Evolutionary conservation across 1,140 invertebrate genomes (phyloP).

Genomic region (Bombus superbus): DNA sequence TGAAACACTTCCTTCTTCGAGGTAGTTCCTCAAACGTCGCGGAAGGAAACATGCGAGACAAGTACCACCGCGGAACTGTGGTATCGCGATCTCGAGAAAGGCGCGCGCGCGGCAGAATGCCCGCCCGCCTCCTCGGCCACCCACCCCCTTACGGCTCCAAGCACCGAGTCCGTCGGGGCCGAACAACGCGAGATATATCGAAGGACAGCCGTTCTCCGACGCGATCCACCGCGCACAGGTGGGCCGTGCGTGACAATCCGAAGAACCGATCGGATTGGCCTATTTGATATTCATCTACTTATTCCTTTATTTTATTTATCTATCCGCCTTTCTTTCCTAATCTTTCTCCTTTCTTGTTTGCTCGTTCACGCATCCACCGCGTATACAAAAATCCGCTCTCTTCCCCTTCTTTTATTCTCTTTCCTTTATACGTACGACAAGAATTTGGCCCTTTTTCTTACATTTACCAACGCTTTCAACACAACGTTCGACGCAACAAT

Average conservation of each 20-base stretch:
- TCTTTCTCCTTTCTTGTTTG: background rate
- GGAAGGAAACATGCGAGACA: slow-evolving; percentile 54
- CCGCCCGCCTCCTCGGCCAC: slow-evolving; percentile 49
- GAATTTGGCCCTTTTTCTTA: background rate
- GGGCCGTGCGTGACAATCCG: slow-evolving; percentile 31
- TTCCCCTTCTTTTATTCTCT: too few relatives aligned
- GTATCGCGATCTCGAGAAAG: slow-evolving; percentile 57
- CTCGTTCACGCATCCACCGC: fast-evolving
- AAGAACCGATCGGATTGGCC: slow-evolving; percentile 41
- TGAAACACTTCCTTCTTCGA: slow-evolving; percentile 25
- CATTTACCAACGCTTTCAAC: background rate
- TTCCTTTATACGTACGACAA: too few relatives aligned
- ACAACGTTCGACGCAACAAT: background rate
- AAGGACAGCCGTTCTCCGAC: slow-evolving; percentile 49
- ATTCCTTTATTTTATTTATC: background rate
- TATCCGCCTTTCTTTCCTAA: background rate
- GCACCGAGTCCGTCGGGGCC: slow-evolving; percentile 11
- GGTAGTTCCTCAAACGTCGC: slow-evolving; percentile 33
- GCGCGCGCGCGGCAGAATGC: slow-evolving; percentile 52
- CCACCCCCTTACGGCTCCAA: slow-evolving; percentile 45
- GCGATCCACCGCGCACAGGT: slow-evolving; percentile 35
- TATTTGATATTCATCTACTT: background rate
- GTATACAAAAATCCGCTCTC: too few relatives aligned
- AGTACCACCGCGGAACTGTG: slow-evolving; percentile 55
- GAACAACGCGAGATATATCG: slow-evolving; percentile 31